These are phyloP conservation scores for Torymus aiolomorphi DNA, from an alignment of 2,888 invertebrate genomes.

Conservation along the genomic window DNA sequence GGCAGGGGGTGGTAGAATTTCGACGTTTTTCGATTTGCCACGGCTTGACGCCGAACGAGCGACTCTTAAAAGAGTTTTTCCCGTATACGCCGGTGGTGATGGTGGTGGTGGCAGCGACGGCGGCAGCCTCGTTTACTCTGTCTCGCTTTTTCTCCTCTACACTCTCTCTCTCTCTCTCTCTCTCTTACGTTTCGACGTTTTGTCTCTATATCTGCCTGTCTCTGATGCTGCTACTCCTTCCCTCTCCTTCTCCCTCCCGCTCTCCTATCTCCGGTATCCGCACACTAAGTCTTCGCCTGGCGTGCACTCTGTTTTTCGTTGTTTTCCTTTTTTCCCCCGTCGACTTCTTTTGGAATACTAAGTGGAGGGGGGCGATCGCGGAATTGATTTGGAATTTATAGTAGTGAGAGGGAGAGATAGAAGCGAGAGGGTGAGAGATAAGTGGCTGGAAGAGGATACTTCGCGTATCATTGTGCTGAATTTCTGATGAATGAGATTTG, in stretches of 20 bases:
- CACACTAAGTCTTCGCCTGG: too few relatives aligned
- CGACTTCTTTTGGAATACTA: too few relatives aligned
- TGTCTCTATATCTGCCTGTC: slow-evolving; percentile 24
- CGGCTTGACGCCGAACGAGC: slow-evolving; percentile 35
- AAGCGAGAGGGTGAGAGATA: not conserved
- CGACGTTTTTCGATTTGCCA: slow-evolving; percentile 52
- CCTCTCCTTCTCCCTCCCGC: not conserved
- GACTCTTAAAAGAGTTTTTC: slow-evolving; percentile 47
- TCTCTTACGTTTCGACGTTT: slow-evolving; percentile 31
- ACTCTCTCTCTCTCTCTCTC: slow-evolving; percentile 37
- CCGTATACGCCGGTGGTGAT: not conserved
- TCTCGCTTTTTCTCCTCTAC: slow-evolving; percentile 8
- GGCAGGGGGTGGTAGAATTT: slow-evolving; percentile 15
- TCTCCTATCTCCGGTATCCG: too few relatives aligned
- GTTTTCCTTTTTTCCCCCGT: not conserved
- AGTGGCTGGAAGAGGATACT: not conserved
- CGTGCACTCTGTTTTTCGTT: not conserved
- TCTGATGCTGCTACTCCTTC: not conserved
- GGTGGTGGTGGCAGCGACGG: too few relatives aligned
- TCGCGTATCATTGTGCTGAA: not conserved
- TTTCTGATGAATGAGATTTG: slow-evolving; percentile 13
- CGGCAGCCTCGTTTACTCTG: slow-evolving; percentile 8
- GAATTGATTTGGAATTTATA: too few relatives aligned
- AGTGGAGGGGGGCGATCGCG: too few relatives aligned
- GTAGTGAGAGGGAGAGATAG: too few relatives aligned